Conservation (phyloP, 2,888 invertebrate genomes). For the Morpho achilles region DNA sequence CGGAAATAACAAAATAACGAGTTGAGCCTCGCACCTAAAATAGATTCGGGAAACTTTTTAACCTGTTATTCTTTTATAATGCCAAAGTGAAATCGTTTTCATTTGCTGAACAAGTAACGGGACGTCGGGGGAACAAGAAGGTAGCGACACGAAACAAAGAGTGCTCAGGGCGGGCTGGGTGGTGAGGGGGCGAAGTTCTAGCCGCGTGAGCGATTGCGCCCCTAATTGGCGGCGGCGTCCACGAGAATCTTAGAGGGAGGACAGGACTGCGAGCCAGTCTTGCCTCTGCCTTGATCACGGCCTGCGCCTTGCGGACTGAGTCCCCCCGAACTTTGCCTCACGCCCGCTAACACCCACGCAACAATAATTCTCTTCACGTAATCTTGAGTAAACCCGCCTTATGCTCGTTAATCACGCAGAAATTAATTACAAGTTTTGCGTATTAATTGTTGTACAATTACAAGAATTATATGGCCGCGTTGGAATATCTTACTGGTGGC, state of each 20-base stretch:
- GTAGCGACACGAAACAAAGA: slow-evolving; percentile 63
- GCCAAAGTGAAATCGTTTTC: slow-evolving; percentile 72
- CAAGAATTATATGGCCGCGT: slow-evolving; percentile 58
- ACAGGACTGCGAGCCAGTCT: slow-evolving; percentile 65
- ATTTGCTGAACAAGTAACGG: slow-evolving; percentile 66
- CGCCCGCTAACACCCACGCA: slow-evolving; percentile 50
- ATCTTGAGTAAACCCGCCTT: slow-evolving; percentile 76
- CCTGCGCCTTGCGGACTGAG: slow-evolving; percentile 37
- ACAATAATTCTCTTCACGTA: slow-evolving; percentile 75
- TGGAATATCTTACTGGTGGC: slow-evolving; percentile 4
- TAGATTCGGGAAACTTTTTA: slow-evolving; percentile 31
- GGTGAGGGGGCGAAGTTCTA: slow-evolving; percentile 46
- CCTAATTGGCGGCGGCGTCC: slow-evolving; percentile 80
- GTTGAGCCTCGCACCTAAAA: background rate
- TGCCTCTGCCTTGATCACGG: slow-evolving; percentile 49
- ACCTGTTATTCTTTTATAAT: slow-evolving; percentile 39
- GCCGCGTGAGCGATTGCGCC: slow-evolving; percentile 78
- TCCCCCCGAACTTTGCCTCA: slow-evolving; percentile 29
- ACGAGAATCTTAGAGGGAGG: slow-evolving; percentile 80
- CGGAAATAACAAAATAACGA: background rate
- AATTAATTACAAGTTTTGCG: slow-evolving; percentile 77
- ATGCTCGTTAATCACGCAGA: slow-evolving; percentile 76
- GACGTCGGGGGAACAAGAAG: slow-evolving; percentile 38
- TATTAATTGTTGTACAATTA: slow-evolving; percentile 77
- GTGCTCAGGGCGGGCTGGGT: slow-evolving; percentile 40